Evolutionary conservation across 1,140 invertebrate genomes (phyloP).

Genomic region (Cotesia glomerata): DNA sequence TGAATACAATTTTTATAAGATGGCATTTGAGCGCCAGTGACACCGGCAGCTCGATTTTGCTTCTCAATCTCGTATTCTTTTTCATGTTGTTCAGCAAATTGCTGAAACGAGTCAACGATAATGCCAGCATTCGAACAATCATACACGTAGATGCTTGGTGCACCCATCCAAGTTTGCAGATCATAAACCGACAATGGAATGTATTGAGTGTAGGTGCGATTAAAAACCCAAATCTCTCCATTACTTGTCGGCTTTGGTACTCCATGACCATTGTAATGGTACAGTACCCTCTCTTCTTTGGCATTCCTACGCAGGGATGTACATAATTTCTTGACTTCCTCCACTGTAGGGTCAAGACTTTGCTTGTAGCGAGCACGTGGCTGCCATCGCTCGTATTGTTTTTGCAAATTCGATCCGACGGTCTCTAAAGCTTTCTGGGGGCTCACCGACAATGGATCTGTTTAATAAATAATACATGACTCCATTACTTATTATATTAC

Average conservation of each 20-base stretch:
- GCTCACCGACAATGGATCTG: slow-evolving; percentile 83
- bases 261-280: slow-evolving; percentile 99
- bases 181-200: slow-evolving; percentile 98
- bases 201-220: slow-evolving; percentile 97
- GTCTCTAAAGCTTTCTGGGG: slow-evolving; percentile 93
- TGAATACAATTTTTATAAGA: slow-evolving; percentile 93
- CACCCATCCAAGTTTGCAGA: slow-evolving; percentile 98
- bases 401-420: slow-evolving; percentile 90
- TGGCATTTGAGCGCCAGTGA: slow-evolving; percentile 55
- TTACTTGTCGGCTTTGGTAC: slow-evolving; percentile 97
- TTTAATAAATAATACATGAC: slow-evolving; percentile 29
- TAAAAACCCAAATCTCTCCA: slow-evolving; percentile 99
- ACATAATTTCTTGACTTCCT: slow-evolving; percentile 98
- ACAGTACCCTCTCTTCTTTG: slow-evolving; percentile 97
- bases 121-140: slow-evolving; percentile 98
- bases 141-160: slow-evolving; percentile 98
- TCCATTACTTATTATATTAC: too few species aligned
- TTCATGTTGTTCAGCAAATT: slow-evolving; percentile 91
- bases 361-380: slow-evolving; percentile 95
- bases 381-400: slow-evolving; percentile 98
- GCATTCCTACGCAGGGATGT: slow-evolving; percentile 94
- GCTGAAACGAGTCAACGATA: slow-evolving; percentile 91
- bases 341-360: slow-evolving; percentile 94
- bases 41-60: slow-evolving; percentile 53
- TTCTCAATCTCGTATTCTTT: slow-evolving; percentile 75